Base-by-base conservation (phyloP, 1,140 invertebrate genomes). In the Habropoda laboriosa region DNA sequence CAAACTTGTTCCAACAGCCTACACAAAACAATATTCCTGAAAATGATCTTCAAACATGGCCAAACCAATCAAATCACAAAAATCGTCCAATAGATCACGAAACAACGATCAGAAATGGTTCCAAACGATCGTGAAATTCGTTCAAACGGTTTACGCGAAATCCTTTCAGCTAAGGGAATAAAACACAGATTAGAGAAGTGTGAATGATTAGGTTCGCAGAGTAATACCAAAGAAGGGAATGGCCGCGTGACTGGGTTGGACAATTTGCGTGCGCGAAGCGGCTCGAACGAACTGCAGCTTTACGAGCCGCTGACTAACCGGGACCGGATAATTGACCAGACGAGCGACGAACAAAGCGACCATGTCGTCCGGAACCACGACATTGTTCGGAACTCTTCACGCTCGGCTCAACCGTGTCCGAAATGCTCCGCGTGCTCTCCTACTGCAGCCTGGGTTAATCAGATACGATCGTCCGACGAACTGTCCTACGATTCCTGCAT, bases 321-420 rank as follows among this genome's bases (percentile, higher is more conserved):
- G 74, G 24, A 24, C 49, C 61, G 63, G 57, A 79, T 84, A 84
- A 84, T 83, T 84, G 76, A 84, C 35, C 75, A 70, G 45, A 79
- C 75, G 75, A 47, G 47, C 24, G 40, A 47, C 68, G 63, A 38
- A 84, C 81, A 84, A 84, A 84, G 76, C 63, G 32, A 35, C 81
- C 64, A 40, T 70, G 35, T 61, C 27, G 74, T 40, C 49, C 57
- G 66, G 61, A 24, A 76, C 53, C 75, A 55, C 70, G 76, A 83
- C 81, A 66, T 70, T 75, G 76, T 79, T 82, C 82, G 35, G 51
- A 83, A 83, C 67, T 79, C 60, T 83, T 84, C 68, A 51, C 40
- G 32, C 72, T 45, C 49, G 47, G 40, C 24, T 77, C 64, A 58
- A 66, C 61, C 47, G 16, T 45, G 74, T 27, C 53, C 53, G 42